Conservation (phyloP, 2,797 vertebrate species). For the Halcyon badia region DNA sequence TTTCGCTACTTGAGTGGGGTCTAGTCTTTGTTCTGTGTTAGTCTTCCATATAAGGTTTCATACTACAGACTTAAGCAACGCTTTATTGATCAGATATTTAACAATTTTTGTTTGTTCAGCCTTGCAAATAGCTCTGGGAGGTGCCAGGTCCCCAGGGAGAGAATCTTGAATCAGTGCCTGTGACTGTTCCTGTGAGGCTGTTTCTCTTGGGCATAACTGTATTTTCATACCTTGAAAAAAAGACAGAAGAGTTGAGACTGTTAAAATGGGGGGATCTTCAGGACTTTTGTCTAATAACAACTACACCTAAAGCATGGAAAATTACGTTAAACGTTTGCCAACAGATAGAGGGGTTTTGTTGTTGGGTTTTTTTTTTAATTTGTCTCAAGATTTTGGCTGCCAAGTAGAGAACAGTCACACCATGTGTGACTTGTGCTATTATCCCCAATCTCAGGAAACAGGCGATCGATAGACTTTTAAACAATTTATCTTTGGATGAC, state of each 20-base stretch:
- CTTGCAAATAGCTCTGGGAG: neutral
- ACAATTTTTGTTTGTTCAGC: neutral
- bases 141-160: neutral
- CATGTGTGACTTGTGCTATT: neutral
- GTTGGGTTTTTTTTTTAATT: too few species aligned
- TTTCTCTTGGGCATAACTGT: neutral
- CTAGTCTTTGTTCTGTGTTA: neutral
- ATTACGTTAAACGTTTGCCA: neutral
- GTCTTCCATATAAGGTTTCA: neutral
- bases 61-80: neutral
- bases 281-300: neutral
- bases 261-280: neutral
- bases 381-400: neutral
- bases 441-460: neutral
- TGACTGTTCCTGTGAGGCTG: neutral
- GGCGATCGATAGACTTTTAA: neutral
- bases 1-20: neutral
- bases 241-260: neutral
- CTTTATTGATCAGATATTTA: neutral
- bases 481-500: neutral
- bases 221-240: neutral
- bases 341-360: neutral
- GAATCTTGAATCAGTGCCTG: neutral
- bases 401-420: neutral
- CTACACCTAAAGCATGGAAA: neutral